Evolutionary conservation across 2,113 vertebrate species (phyloP).

Genomic region (Chiloscyllium plagiosum): DNA sequence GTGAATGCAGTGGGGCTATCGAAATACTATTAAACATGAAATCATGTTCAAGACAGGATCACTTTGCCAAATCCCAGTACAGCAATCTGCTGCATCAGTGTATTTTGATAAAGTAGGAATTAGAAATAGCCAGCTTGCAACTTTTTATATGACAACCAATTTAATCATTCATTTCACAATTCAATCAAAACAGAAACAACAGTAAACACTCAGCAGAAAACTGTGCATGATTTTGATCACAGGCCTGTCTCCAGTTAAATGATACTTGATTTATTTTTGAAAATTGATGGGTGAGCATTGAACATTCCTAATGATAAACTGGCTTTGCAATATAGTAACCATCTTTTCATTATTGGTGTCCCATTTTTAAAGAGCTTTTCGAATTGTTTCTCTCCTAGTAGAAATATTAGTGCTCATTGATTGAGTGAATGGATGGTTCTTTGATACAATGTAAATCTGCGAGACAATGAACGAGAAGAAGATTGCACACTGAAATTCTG

Average conservation of each 20-base stretch:
- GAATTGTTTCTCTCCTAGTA: neutral
- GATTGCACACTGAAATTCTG: neutral
- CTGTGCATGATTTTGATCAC: neutral
- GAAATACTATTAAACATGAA: neutral
- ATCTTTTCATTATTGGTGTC: neutral
- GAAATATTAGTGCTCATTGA: neutral
- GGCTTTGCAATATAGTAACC: neutral
- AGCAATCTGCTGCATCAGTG: neutral
- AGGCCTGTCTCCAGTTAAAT: neutral
- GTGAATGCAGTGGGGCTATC: neutral
- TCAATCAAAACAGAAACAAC: conserved; percentile 13
- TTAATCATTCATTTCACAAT: conserved; percentile 19
- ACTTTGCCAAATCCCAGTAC: neutral
- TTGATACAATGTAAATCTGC: neutral
- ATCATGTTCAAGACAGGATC: neutral
- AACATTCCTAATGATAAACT: too few relatives aligned
- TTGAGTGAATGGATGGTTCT: neutral
- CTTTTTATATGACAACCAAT: conserved; percentile 17
- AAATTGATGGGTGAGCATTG: neutral
- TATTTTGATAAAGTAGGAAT: conserved; percentile 4
- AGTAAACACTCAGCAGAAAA: conserved; percentile 12
- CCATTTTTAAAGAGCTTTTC: neutral
- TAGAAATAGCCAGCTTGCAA: conserved; percentile 23
- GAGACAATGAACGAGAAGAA: neutral
- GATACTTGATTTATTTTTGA: neutral